Conservation (phyloP, 2,113 vertebrate species). For the Tetrax tetrax region DNA sequence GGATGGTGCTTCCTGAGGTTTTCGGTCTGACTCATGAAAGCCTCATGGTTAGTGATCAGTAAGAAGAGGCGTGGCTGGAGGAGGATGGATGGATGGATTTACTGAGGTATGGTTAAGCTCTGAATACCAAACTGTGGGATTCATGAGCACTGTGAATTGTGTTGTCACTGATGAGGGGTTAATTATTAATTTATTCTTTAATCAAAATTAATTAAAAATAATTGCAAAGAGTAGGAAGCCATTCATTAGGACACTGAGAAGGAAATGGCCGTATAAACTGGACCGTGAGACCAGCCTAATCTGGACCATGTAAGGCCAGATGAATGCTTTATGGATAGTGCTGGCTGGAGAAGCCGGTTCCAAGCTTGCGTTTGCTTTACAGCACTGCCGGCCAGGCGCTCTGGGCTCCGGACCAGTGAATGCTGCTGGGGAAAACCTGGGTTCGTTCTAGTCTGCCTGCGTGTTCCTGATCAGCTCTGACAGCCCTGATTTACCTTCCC, state of each 20-base stretch:
- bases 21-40: fast-evolving
- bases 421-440: not conserved
- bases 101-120: not conserved
- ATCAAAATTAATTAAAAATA: not conserved
- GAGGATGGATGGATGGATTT: not conserved
- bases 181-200: constrained; percentile 36
- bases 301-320: not conserved
- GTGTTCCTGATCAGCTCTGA: not conserved
- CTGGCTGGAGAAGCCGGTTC: not conserved
- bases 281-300: not conserved
- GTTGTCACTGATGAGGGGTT: not conserved
- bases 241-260: not conserved
- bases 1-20: fast-evolving
- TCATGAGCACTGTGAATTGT: not conserved
- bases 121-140: not conserved
- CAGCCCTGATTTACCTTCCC: not conserved
- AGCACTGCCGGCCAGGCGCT: not conserved
- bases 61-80: not conserved
- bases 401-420: not conserved
- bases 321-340: not conserved
- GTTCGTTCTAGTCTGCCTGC: not conserved
- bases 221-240: not conserved
- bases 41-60: not conserved
- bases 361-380: not conserved
- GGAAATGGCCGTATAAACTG: not conserved